Base-by-base conservation (phyloP, 1,140 invertebrate species). In the Cotesia typhae region DNA sequence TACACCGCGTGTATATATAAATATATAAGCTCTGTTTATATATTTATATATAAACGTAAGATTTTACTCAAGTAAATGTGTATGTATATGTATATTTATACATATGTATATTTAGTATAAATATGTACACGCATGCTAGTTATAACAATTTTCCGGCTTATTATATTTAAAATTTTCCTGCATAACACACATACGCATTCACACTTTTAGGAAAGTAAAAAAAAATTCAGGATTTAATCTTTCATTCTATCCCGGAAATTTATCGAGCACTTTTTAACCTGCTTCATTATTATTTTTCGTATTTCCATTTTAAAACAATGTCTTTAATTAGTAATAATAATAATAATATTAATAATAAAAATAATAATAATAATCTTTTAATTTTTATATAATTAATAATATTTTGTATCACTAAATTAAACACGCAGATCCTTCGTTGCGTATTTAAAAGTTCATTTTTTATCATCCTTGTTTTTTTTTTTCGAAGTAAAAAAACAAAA, bases 101-200 rank as follows among this genome's bases (percentile, higher is more conserved):
- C 61, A 57, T 14, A 53, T 55, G 55, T 65, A 64, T 53, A 53
- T 65, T 38, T 66, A 57, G 64, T 72, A 67, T 72, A 52, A 67
- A 67, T 72, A 72, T 72, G 55, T 72, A 72, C 70, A 72, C 70
- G 36, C 70, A 72, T 72, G 70, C 70, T 67, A 72, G 36, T 72
- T 72, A 52, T 71, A 71, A 71, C 70, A 71, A 71, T 59, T 52
- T 38, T 71, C 65, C 57, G 37, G n/a, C 20, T 71, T 65, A 35
- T 70, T 14, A 0, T 71, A 38, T n/a, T 7, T 47, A 47, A 47
- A 47, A 61, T 65, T 37, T 37, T 67, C 35, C 37, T 36, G 37
- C 52, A 67, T 20, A 37, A 14, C 61, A 52, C 3, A 53, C 64
- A 65, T 38, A 66, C 41, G 47, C 47, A 66, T 28, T 66, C 47